Evolutionary conservation across 2,113 vertebrate species (phyloP), one percentile per base, ranked within the genome.

Genomic region (Elephantulus edwardii): DNA sequence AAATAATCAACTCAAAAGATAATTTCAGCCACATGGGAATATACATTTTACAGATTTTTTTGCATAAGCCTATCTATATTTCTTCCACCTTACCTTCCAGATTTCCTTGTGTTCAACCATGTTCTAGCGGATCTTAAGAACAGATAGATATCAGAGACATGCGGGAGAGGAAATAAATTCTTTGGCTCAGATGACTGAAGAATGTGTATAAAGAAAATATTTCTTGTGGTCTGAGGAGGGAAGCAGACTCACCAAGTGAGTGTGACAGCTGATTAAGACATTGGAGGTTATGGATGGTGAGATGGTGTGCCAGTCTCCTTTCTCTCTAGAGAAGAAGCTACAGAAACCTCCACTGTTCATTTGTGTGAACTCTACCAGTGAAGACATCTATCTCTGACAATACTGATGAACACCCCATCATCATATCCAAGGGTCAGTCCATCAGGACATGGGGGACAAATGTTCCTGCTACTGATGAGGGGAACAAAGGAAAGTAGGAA

Each of bases 141-240:
- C 33, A n/a, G 33, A 64, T 64, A 66, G n/a, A 66, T n/a, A 66
- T 35, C 26, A 66, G 28, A 28, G 56, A 60, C 10, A 40, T 9
- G 7, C 7, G 35, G 10, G 0, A 46, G 93, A 44, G 50, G 58
- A 95, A 96, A 96, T 95, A 72, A 87, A 56, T 88, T 94, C 85
- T 88, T 85, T 64, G 30, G 40, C 79, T 89, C 92, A 94, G 83
- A 96, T 95, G 71, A 95, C 95, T 85, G 88, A 96, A 95, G 33
- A 5, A 40, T 66, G 64, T 94, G 62, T 42, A 94, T 71, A 35
- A 79, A 86, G 92, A 96, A 38, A 62, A 92, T 83, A 76, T 52
- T 93, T 95, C 62, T 78, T 70, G 94, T 85, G 81, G 77, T 94
- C 92, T 35, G 3, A 88, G 78, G 44, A 74, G 20, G n/a, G 22